Evolutionary conservation across 2,888 invertebrate genomes (phyloP).

Genomic region (Rhyacophila evoluta): DNA sequence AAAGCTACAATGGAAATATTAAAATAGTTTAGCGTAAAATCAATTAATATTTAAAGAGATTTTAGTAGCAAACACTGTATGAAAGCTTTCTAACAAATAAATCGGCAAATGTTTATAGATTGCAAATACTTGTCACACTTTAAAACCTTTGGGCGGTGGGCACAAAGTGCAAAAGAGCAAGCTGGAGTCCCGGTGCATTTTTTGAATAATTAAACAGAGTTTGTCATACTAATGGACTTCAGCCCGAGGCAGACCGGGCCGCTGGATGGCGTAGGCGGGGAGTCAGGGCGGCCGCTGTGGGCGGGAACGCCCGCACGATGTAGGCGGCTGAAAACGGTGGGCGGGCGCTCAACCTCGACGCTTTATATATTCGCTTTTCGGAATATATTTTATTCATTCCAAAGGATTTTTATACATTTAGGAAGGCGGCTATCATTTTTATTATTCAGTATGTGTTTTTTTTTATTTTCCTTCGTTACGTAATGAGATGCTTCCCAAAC

Average conservation of each 20-base stretch:
- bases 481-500: too few relatives aligned
- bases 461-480: too few relatives aligned
- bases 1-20: too few relatives aligned
- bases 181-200: not conserved
- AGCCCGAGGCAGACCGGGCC: not conserved
- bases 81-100: too few relatives aligned
- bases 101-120: too few relatives aligned
- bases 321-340: slow-evolving; percentile 39
- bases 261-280: slow-evolving; percentile 53
- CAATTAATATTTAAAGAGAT: too few relatives aligned
- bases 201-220: slow-evolving; percentile 11
- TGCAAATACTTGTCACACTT: too few relatives aligned
- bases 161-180: not conserved
- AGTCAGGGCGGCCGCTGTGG: slow-evolving; percentile 57
- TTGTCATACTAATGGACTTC: slow-evolving; percentile 8
- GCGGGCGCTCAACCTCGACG: slow-evolving; percentile 20
- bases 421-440: too few relatives aligned
- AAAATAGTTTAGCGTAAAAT: too few relatives aligned
- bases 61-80: too few relatives aligned
- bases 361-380: not conserved
- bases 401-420: not conserved
- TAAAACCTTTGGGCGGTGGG: not conserved
- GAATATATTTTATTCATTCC: not conserved
- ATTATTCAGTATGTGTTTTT: too few relatives aligned
- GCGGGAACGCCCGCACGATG: slow-evolving; percentile 8